Base-by-base conservation (phyloP, 2,888 invertebrate species). In the Phaonia tiefii region DNA sequence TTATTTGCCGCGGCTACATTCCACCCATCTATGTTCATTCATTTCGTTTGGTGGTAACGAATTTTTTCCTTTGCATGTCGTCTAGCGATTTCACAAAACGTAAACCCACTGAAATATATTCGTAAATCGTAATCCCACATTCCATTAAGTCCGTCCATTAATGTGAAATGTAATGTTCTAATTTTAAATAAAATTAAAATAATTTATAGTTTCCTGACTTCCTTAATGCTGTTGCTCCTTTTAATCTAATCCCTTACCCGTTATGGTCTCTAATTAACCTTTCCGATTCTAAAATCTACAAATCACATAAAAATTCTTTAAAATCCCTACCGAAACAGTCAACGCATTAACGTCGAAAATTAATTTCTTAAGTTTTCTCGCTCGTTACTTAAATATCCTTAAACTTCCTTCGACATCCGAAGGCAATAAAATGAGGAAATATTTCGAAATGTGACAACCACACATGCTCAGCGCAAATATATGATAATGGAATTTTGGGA, bases 371-470 rank as follows among this genome's bases (percentile, higher is more conserved):
- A 49, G 7, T 20, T 49, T 8, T 13, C 25, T 54, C 4, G 15
- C n/a, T n/a, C n/a, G n/a, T 31, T 31, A 5, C 31, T n/a, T n/a
- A n/a, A n/a, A n/a, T n/a, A n/a, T n/a, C n/a, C 8, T 31, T 31
- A 5, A 31, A 31, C 31, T 31, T 31, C 8, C 4, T 31, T 8
- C 20, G 42, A 42, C 63, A 63, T 39, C 11, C 42, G 22, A 63
- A 42, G 22, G 4, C 39, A 20, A 42, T 63, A 63, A 63, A 63
- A 17, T 13, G 15, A 31, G 8, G 10, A 22, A 42, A 63, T 63
- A 63, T 63, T 42, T 63, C 10, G 20, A 22, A 60, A 60, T 39
- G 37, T 31, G 60, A 60, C 60, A 60, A 63, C 26, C 63, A 42
- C 22, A 63, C 10, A 60, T 60, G 60, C n/a, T 42, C 13, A 42